Conservation (phyloP, 2,113 vertebrate species). For the Sylvilagus bachmani region DNA sequence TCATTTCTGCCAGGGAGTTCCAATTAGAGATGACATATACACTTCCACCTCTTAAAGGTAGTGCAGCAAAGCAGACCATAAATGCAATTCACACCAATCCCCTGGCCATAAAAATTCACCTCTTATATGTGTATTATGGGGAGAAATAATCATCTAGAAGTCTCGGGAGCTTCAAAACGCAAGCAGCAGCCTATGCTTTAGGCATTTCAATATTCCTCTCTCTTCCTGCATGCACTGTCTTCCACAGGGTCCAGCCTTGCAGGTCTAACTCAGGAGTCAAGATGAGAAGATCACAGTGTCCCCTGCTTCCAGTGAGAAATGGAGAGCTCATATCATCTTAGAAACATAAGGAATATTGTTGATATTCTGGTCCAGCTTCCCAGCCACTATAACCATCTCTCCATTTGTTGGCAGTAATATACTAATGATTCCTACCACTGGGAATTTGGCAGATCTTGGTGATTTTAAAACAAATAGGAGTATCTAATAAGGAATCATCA, state of each 20-base stretch:
- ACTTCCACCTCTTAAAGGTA: slow-evolving; percentile 65
- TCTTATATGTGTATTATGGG: slow-evolving; percentile 54
- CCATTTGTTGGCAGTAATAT: neutral
- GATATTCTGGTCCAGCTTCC: neutral
- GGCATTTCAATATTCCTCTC: neutral
- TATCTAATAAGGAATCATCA: neutral
- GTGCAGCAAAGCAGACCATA: slow-evolving; percentile 42
- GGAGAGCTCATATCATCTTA: neutral
- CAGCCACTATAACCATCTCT: neutral
- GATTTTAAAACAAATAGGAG: slow-evolving; percentile 19
- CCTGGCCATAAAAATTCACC: slow-evolving; percentile 64
- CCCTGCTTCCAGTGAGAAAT: neutral
- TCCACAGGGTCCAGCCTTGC: neutral
- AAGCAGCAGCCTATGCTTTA: slow-evolving; percentile 19
- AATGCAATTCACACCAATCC: slow-evolving; percentile 59
- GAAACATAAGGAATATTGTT: neutral
- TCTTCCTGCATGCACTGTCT: neutral
- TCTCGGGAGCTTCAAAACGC: slow-evolving; percentile 54
- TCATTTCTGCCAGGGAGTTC: slow-evolving; percentile 73
- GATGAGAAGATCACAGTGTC: neutral
- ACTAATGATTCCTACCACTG: neutral
- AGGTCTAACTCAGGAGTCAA: slow-evolving; percentile 16
- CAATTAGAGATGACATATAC: slow-evolving; percentile 73
- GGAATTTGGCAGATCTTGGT: neutral
- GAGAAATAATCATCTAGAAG: slow-evolving; percentile 61